Conservation (phyloP, 2,888 invertebrate genomes). For the Coenonympha arcania region DNA sequence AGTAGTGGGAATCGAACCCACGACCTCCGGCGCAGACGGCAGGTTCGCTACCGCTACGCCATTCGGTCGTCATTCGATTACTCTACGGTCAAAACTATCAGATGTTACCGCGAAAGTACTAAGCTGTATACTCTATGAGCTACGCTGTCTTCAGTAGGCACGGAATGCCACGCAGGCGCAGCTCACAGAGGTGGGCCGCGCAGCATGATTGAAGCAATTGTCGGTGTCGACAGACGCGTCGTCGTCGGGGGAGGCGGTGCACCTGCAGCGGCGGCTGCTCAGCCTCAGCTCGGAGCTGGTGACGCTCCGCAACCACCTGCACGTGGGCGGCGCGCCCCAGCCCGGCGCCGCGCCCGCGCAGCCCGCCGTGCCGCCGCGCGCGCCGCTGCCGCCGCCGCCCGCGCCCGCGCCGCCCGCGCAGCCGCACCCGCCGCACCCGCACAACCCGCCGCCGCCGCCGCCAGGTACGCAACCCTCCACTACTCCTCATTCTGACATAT, state of each 20-base stretch:
- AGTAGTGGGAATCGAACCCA: no score
- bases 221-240: slow-evolving; percentile 83
- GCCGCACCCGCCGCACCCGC: slow-evolving; percentile 47
- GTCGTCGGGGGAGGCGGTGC: slow-evolving; percentile 94
- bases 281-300: slow-evolving; percentile 93
- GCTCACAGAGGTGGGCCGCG: not conserved
- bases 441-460: not conserved
- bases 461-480: not conserved
- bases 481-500: not conserved
- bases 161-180: no score
- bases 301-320: slow-evolving; percentile 90
- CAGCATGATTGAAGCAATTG: not conserved
- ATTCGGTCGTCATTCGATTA: no score
- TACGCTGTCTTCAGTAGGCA: no score
- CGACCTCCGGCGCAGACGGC: no score
- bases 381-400: slow-evolving; percentile 49
- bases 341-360: slow-evolving; percentile 35
- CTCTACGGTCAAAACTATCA: no score
- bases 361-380: slow-evolving; percentile 41
- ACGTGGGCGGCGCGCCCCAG: slow-evolving; percentile 74
- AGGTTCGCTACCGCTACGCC: no score
- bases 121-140: no score
- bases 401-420: slow-evolving; percentile 46
- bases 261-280: slow-evolving; percentile 91
- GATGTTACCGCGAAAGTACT: no score